These are phyloP conservation scores for Amphipyra tragopoginis DNA, from an alignment of 2,888 invertebrate genomes.

Conservation along the genomic window DNA sequence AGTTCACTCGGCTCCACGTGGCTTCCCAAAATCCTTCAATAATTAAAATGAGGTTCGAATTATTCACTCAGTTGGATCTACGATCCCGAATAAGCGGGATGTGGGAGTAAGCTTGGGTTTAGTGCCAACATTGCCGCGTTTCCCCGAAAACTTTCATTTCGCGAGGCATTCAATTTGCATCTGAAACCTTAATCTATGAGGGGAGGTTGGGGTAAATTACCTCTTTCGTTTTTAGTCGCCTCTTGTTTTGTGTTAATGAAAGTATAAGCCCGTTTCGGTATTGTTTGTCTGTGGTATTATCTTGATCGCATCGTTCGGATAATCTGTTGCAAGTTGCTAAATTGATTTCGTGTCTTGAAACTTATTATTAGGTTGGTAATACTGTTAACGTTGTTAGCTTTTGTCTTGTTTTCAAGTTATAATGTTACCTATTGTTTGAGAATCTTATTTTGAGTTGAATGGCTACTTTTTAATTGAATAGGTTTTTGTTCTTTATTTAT, in stretches of 20 bases:
- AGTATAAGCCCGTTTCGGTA: conserved; percentile 67
- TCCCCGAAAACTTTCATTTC: conserved; percentile 73
- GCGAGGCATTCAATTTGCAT: conserved; percentile 81
- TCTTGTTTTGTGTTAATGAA: conserved; percentile 65
- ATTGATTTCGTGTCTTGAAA: conserved; percentile 63
- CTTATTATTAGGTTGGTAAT: conserved; percentile 60
- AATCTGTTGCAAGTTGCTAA: conserved; percentile 56
- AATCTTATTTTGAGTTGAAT: conserved; percentile 18
- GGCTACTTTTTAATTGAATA: conserved; percentile 8
- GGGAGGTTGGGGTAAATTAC: conserved; percentile 52
- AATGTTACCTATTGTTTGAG: conserved; percentile 33
- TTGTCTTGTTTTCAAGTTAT: conserved; percentile 42
- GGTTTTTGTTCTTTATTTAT: background rate
- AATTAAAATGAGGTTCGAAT: conserved; percentile 76
- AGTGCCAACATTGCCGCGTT: conserved; percentile 59
- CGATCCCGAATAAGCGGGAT: conserved; percentile 61
- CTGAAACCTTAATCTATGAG: conserved; percentile 74
- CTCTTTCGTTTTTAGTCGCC: conserved; percentile 51
- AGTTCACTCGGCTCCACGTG: conserved; percentile 46
- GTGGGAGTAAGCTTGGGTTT: conserved; percentile 64
- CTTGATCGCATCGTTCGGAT: conserved; percentile 58
- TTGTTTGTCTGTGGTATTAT: conserved; percentile 64
- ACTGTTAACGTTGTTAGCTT: conserved; percentile 32
- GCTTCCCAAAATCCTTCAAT: conserved; percentile 62
- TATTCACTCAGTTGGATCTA: conserved; percentile 68